A percentile compares a stretch with the other conserved stretches of the same genome.
Conservation (phyloP, 2,797 vertebrate genomes). For the Sternotherus odoratus region DNA sequence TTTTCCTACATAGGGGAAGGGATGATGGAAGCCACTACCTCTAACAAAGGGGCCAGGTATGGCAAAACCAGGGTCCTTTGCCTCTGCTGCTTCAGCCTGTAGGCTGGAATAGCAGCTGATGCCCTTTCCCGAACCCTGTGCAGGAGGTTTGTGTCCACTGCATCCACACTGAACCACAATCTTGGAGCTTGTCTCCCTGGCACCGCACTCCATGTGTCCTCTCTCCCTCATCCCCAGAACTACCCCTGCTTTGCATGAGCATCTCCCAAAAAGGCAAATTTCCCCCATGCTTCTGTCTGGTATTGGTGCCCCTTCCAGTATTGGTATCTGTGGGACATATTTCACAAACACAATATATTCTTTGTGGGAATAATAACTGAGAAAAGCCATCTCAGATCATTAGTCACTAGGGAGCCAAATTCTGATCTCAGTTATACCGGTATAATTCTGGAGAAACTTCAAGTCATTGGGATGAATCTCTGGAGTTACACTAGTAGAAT, state of each 20-base stretch:
- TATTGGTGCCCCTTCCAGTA: neutral
- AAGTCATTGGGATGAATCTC: neutral
- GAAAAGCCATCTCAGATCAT: neutral
- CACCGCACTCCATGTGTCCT: neutral
- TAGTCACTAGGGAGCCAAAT: neutral
- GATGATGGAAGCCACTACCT: neutral
- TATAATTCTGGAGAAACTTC: neutral
- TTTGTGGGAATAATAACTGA: neutral
- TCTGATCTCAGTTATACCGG: neutral
- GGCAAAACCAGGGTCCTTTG: neutral
- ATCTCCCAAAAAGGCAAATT: neutral
- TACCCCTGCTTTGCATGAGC: neutral
- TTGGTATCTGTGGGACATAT: neutral
- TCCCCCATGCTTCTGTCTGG: neutral
- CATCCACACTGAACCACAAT: neutral
- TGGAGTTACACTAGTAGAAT: neutral
- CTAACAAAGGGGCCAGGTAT: neutral
- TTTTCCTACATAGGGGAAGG: rapidly evolving
- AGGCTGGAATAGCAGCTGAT: neutral
- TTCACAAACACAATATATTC: neutral
- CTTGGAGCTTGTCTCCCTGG: neutral
- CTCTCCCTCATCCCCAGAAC: neutral
- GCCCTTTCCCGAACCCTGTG: neutral
- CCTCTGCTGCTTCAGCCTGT: neutral
- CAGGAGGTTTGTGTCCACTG: neutral